Percentiles rank a stretch among this genome's conserved stretches.
phyloP scores from a whole-genome alignment of 2,113 vertebrate genomes.

The Anguilla japonica region DNA sequence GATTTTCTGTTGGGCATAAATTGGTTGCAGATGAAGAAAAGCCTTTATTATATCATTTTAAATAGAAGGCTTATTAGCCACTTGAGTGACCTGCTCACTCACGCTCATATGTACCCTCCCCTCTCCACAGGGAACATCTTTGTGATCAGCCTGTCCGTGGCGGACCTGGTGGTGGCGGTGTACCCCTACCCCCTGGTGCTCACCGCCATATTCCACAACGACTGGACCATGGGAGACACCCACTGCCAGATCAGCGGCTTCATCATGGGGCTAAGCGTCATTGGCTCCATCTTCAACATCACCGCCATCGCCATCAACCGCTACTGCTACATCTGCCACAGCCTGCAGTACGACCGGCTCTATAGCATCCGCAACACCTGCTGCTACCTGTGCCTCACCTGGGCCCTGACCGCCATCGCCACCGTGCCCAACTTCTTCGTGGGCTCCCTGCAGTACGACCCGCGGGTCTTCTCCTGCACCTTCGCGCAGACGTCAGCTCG shows the following conservation, averaged over 20 bases:
- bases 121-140: slow-evolving; percentile 74
- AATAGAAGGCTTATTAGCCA: too few relatives aligned
- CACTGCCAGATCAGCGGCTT: slow-evolving; percentile 77
- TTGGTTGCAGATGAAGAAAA: too few relatives aligned
- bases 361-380: slow-evolving; percentile 74
- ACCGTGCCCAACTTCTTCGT: slow-evolving; percentile 77
- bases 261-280: slow-evolving; percentile 58
- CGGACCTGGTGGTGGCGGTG: slow-evolving; percentile 70
- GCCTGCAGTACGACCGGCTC: slow-evolving; percentile 72
- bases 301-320: slow-evolving; percentile 67
- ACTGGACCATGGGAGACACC: slow-evolving; percentile 72
- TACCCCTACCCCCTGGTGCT: slow-evolving; percentile 50
- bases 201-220: slow-evolving; percentile 72
- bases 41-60: too few relatives aligned
- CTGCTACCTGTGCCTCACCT: slow-evolving; percentile 71
- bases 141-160: slow-evolving; percentile 73
- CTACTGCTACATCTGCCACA: slow-evolving; percentile 86
- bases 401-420: slow-evolving; percentile 69
- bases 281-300: slow-evolving; percentile 7
- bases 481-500: slow-evolving; percentile 68
- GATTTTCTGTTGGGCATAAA: too few relatives aligned
- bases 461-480: slow-evolving; percentile 74
- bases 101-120: background rate
- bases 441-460: slow-evolving; percentile 73
- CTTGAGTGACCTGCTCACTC: background rate